Percentiles rank a stretch among this genome's conserved stretches.
Evolutionary conservation across 2,888 invertebrate genomes (phyloP).

Genomic region (Mythimna impura): DNA sequence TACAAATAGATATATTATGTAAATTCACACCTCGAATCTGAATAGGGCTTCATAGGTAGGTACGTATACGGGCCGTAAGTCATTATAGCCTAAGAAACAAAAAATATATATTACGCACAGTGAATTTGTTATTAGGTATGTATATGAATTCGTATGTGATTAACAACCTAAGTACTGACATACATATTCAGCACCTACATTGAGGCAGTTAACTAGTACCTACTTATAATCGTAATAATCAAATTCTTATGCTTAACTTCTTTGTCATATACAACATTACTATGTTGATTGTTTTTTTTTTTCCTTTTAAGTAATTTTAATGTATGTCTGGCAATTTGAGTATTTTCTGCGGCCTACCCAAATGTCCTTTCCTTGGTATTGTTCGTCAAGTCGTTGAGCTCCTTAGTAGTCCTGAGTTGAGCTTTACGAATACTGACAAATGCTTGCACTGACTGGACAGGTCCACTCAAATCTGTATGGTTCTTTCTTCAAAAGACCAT

Average conservation of each 20-base stretch:
- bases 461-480: too few species aligned
- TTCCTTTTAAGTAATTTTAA: too few species aligned
- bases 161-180: conserved; percentile 1
- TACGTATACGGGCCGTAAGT: conserved; percentile 5
- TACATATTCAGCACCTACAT: conserved; percentile 29
- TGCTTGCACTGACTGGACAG: too few species aligned
- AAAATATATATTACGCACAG: conserved; percentile 31
- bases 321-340: too few species aligned
- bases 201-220: neutral
- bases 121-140: conserved; percentile 12
- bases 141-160: neutral
- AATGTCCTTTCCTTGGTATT: too few species aligned
- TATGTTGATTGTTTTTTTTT: too few species aligned
- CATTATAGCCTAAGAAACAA: conserved; percentile 5
- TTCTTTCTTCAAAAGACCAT: too few species aligned
- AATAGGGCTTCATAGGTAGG: conserved; percentile 10
- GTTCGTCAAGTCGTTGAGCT: too few species aligned
- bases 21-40: conserved; percentile 21
- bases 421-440: too few species aligned
- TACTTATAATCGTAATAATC: neutral
- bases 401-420: too few species aligned
- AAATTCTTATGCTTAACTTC: neutral
- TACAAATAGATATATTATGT: conserved; percentile 48
- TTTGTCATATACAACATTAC: too few species aligned
- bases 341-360: too few species aligned